Conservation (phyloP, 1,140 invertebrate genomes). For the Ostrea edulis region DNA sequence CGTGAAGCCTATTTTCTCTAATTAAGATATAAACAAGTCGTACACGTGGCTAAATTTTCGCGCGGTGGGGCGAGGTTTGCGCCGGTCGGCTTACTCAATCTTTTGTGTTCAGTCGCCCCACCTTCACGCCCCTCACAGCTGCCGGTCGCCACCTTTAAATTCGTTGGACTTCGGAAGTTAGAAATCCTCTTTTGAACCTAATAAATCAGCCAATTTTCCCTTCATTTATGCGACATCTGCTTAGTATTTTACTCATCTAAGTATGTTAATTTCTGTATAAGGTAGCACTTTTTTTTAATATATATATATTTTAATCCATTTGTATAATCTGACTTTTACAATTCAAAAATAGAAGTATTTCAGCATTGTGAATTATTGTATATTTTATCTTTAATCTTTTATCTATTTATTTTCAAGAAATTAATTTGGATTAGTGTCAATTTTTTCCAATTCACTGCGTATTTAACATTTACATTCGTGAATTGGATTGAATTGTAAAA, state of each 20-base stretch:
- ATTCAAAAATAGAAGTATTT: no score
- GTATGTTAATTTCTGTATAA: no score
- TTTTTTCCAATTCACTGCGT: slow-evolving; percentile 11
- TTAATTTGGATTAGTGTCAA: slow-evolving; percentile 37
- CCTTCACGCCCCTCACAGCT: slow-evolving; percentile 29
- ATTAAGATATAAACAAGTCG: slow-evolving; percentile 12
- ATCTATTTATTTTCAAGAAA: not conserved
- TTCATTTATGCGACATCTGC: slow-evolving; percentile 23
- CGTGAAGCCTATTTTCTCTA: slow-evolving; percentile 22
- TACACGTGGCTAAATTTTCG: slow-evolving; percentile 29
- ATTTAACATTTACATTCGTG: slow-evolving; percentile 7
- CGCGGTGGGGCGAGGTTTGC: not conserved
- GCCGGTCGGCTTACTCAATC: slow-evolving; percentile 22
- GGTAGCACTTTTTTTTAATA: no score
- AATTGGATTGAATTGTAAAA: not conserved
- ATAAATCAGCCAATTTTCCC: slow-evolving; percentile 27
- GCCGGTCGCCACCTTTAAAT: not conserved
- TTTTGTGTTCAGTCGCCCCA: not conserved
- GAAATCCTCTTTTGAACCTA: not conserved
- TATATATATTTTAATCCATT: no score
- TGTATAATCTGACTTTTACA: no score
- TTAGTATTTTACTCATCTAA: slow-evolving; percentile 13
- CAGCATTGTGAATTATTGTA: not conserved
- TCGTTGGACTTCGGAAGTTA: slow-evolving; percentile 3
- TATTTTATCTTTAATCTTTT: not conserved